Conservation (phyloP, 2,113 vertebrate genomes). For the Maccullochella peelii region DNA sequence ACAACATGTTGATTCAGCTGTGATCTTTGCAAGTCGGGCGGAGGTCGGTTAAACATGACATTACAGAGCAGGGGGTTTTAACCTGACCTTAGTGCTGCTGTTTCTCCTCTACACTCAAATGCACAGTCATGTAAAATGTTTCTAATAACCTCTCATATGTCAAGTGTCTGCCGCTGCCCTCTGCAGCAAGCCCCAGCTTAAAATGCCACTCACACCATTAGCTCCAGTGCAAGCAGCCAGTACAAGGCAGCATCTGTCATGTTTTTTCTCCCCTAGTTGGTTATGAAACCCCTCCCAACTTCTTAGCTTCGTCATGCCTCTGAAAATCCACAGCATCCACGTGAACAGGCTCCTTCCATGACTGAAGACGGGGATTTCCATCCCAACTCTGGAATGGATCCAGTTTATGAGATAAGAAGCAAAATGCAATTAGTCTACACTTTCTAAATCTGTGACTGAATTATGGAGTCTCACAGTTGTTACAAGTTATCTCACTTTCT, state of each 20-base stretch:
- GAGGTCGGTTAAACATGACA: conserved; percentile 43
- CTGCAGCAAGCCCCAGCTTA: conserved; percentile 38
- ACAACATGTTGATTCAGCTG: conserved; percentile 54
- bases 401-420: conserved; percentile 74
- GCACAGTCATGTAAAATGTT: conserved; percentile 55
- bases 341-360: conserved; percentile 19
- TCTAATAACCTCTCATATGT: conserved; percentile 62
- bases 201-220: conserved; percentile 51
- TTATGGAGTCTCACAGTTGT: conserved; percentile 57
- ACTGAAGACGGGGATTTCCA: conserved; percentile 60
- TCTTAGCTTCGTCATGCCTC: conserved; percentile 40
- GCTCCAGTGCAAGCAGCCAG: conserved; percentile 34
- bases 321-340: conserved; percentile 34
- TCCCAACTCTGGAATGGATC: conserved; percentile 60
- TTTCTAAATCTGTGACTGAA: conserved; percentile 69
- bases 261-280: conserved; percentile 40
- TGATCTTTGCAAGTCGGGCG: conserved; percentile 35
- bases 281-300: conserved; percentile 35
- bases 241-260: conserved; percentile 53
- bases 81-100: conserved; percentile 43
- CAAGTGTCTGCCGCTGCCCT: conserved; percentile 41
- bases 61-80: neutral
- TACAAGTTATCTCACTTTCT: conserved; percentile 59
- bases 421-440: conserved; percentile 75
- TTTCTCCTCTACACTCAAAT: conserved; percentile 30